phyloP scores from a whole-genome alignment of 2,797 vertebrate species.

The Acropternis orthonyx region DNA sequence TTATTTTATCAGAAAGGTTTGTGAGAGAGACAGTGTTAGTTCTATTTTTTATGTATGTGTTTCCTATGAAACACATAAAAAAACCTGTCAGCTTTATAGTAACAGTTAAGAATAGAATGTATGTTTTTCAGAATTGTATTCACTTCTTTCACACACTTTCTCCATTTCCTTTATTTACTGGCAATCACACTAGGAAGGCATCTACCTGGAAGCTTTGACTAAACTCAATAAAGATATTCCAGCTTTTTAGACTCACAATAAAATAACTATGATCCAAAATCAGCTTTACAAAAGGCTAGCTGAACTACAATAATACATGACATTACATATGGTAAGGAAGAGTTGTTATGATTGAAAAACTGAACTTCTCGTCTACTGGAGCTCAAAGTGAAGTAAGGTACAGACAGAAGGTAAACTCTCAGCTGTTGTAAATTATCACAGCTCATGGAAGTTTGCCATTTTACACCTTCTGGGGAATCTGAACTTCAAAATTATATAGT shows the following conservation, averaged over 20 bases:
- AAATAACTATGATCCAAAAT: not conserved
- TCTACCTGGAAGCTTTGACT: not conserved
- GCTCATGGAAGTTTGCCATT: slow-evolving; percentile 49
- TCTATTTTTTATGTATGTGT: not conserved
- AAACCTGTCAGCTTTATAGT: not conserved
- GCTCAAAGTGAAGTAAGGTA: slow-evolving; percentile 20
- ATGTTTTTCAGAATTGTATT: not conserved
- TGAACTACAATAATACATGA: not conserved
- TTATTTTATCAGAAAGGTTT: not conserved
- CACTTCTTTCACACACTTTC: not conserved
- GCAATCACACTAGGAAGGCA: not conserved
- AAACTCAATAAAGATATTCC: not conserved
- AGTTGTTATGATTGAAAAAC: not conserved
- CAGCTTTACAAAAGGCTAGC: not conserved
- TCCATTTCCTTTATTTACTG: not conserved
- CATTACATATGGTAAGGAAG: not conserved
- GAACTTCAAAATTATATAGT: slow-evolving; percentile 51
- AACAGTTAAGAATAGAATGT: not conserved
- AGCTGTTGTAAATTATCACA: slow-evolving; percentile 50
- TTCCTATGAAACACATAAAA: not conserved
- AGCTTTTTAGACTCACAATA: not conserved
- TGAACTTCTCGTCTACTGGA: not conserved
- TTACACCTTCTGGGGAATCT: slow-evolving; percentile 50
- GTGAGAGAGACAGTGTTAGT: not conserved
- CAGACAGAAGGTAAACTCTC: slow-evolving; percentile 51